Conservation (phyloP, 1,140 invertebrate species). For the Ridgeia piscesae region DNA sequence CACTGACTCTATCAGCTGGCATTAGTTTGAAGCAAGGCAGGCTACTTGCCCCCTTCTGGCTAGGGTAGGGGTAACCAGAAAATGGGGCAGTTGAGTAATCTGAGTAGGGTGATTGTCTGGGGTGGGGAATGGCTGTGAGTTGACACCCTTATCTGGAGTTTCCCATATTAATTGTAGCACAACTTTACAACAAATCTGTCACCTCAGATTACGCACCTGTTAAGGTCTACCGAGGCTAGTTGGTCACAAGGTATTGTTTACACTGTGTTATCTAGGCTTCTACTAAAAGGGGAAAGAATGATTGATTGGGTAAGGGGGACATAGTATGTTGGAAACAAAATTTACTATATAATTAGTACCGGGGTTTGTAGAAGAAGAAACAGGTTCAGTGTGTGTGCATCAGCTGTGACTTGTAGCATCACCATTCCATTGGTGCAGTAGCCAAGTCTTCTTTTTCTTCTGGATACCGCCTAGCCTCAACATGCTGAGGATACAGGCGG, state of each 20-base stretch:
- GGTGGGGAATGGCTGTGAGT: neutral
- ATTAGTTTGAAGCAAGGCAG: neutral
- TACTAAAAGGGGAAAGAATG: neutral
- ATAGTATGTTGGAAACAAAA: neutral
- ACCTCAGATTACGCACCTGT: neutral
- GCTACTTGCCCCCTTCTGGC: neutral
- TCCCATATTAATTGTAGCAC: constrained; percentile 1
- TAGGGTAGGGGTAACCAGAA: neutral
- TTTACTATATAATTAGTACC: no score
- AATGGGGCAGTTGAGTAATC: neutral
- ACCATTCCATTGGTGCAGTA: neutral
- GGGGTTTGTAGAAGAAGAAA: neutral
- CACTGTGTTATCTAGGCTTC: neutral
- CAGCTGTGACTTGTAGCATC: neutral
- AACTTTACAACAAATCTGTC: neutral
- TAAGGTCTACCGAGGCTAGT: neutral
- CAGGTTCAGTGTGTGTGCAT: neutral
- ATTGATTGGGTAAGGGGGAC: neutral
- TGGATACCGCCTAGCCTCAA: no score
- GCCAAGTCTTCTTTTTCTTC: neutral
- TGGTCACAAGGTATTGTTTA: neutral
- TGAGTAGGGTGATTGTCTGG: neutral
- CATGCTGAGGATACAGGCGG: no score
- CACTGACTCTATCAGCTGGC: neutral
- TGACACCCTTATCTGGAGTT: neutral